These are phyloP conservation scores for Plotosus lineatus DNA, from an alignment of 2,113 vertebrate species.

Conservation along the genomic window DNA sequence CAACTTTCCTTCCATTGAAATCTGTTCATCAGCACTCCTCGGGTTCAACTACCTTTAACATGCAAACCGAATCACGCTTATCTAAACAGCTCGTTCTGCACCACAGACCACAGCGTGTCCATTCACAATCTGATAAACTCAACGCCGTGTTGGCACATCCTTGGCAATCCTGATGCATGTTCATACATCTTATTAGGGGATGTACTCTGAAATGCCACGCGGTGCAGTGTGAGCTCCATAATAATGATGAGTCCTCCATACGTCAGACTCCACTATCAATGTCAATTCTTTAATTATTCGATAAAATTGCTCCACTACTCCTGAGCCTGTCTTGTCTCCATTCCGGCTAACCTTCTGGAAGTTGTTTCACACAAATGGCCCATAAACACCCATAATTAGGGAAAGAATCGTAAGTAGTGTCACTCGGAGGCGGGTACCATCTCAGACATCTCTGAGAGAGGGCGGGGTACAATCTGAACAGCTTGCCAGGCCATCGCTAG, in stretches of 20 bases:
- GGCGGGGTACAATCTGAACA: no score
- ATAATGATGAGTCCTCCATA: slow-evolving; percentile 69
- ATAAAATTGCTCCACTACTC: slow-evolving; percentile 35
- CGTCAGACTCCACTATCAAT: slow-evolving; percentile 72
- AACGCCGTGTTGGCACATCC: slow-evolving; percentile 54
- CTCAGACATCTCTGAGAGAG: no score
- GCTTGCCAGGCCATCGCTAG: no score
- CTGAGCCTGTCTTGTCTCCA: slow-evolving; percentile 22
- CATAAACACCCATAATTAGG: slow-evolving; percentile 14
- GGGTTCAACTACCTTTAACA: slow-evolving; percentile 10
- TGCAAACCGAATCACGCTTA: slow-evolving; percentile 23
- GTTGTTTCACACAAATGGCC: slow-evolving; percentile 23
- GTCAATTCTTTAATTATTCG: slow-evolving; percentile 58
- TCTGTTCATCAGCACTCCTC: slow-evolving; percentile 25
- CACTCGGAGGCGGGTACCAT: no score
- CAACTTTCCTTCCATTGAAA: slow-evolving; percentile 21
- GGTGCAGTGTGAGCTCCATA: slow-evolving; percentile 50
- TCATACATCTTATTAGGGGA: neutral
- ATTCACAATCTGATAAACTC: slow-evolving; percentile 24
- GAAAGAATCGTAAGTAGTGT: no score
- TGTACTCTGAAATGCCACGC: neutral
- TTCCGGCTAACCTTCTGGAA: slow-evolving; percentile 19
- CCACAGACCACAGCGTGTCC: slow-evolving; percentile 25
- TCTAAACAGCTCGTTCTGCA: slow-evolving; percentile 18
- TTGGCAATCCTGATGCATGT: slow-evolving; percentile 1